phyloP scores from a whole-genome alignment of 2,888 invertebrate species.

The Tricholauxania praeusta region DNA sequence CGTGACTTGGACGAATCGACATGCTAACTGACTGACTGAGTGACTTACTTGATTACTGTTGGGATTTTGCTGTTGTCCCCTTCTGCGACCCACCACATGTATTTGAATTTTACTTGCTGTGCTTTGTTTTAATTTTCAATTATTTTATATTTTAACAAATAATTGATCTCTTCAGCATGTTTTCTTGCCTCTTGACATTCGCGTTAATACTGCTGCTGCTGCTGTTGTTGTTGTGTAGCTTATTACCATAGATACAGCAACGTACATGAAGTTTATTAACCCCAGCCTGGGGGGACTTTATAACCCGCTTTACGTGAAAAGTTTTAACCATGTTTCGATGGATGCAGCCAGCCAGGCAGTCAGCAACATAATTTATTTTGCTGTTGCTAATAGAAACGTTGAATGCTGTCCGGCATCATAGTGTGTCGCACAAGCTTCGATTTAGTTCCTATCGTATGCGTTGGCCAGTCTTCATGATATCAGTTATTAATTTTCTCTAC shows the following conservation, averaged over 20 bases:
- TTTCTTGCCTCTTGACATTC: slow-evolving; percentile 17
- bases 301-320: no score
- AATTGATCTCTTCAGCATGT: slow-evolving; percentile 7
- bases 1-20: no score
- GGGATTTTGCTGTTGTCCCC: no score
- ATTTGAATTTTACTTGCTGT: background rate
- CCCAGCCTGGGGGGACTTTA: slow-evolving; percentile 5
- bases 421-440: no score
- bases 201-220: no score
- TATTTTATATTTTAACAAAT: background rate
- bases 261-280: slow-evolving; percentile 41
- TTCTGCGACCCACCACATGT: background rate
- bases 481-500: no score
- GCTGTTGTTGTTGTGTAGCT: no score
- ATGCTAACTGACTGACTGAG: no score
- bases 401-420: no score
- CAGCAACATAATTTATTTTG: background rate
- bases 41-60: no score
- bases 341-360: background rate
- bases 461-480: no score
- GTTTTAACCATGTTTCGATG: background rate
- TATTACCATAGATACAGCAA: background rate
- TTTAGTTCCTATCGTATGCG: no score
- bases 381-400: background rate
- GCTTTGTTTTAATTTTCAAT: background rate